Evolutionary conservation across 2,113 vertebrate species (phyloP).

Genomic region (Sphaerodactylus townsendi): DNA sequence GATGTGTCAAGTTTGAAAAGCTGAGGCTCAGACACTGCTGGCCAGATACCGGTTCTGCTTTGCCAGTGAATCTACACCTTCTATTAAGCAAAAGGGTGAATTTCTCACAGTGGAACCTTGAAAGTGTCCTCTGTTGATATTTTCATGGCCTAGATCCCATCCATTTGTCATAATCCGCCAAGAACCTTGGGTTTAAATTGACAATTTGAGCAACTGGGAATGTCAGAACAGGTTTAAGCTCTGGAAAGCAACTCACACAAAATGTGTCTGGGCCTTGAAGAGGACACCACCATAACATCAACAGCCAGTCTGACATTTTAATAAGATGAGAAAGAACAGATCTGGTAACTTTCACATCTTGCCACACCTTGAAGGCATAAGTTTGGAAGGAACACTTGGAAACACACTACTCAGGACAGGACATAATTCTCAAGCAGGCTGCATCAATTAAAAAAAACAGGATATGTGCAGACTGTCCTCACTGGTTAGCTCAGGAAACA

Average conservation of each 20-base stretch:
- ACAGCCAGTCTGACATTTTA: not conserved
- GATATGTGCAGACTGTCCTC: not conserved
- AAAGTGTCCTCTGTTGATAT: not conserved
- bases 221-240: slow-evolving; percentile 38
- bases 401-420: slow-evolving; percentile 38
- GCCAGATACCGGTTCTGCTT: not conserved
- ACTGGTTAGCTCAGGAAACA: not conserved
- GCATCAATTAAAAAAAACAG: not conserved
- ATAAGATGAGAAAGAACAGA: slow-evolving; percentile 38
- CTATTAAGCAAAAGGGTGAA: not conserved
- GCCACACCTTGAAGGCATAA: slow-evolving; percentile 26
- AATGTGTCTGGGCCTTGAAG: not conserved
- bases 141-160: not conserved
- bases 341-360: slow-evolving; percentile 45
- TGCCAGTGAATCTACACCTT: not conserved
- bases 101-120: not conserved
- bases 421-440: slow-evolving; percentile 36
- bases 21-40: not conserved
- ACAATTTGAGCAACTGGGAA: not conserved
- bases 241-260: not conserved
- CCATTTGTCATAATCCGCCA: not conserved
- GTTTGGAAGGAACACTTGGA: slow-evolving; percentile 46
- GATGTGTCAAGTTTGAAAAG: not conserved
- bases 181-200: slow-evolving; percentile 15
- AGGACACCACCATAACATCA: not conserved